Evolutionary conservation across 1,140 invertebrate genomes (phyloP).

Genomic region (Lucilia sericata): DNA sequence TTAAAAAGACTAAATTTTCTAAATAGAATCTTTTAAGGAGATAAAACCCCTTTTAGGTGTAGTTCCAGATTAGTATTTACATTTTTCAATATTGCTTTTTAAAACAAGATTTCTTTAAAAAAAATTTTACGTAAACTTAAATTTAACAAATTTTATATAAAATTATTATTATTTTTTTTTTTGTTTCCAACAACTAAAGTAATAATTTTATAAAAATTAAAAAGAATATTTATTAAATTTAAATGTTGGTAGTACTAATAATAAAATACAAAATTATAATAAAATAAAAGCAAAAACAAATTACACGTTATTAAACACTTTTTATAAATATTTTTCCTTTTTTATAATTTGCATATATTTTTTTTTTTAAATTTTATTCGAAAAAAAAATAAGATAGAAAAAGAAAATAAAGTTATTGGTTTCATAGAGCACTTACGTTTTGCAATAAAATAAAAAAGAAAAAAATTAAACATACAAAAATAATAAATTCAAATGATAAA

Average conservation of each 20-base stretch:
- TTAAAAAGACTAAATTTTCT: no score
- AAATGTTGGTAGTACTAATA: conserved; percentile 46
- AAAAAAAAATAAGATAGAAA: conserved; percentile 57
- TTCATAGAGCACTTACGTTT: conserved; percentile 68
- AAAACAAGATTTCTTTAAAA: no score
- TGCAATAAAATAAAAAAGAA: conserved; percentile 59
- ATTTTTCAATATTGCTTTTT: no score
- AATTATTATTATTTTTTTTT: not conserved
- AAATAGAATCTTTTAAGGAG: no score
- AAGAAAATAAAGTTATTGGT: conserved; percentile 59
- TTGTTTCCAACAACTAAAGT: not conserved
- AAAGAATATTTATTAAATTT: conserved; percentile 38
- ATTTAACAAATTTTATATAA: not conserved
- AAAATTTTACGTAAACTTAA: not conserved
- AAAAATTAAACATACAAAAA: conserved; percentile 52
- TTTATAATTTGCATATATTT: conserved; percentile 25
- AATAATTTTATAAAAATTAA: conserved; percentile 15
- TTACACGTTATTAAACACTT: conserved; percentile 30
- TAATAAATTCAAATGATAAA: conserved; percentile 49
- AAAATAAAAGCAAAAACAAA: conserved; percentile 30
- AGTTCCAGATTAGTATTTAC: no score
- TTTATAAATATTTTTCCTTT: conserved; percentile 22
- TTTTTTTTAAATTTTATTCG: conserved; percentile 31
- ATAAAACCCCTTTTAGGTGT: no score
- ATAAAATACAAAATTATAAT: conserved; percentile 30